phyloP scores from a whole-genome alignment of 2,113 vertebrate species.

The Stegastes partitus region DNA sequence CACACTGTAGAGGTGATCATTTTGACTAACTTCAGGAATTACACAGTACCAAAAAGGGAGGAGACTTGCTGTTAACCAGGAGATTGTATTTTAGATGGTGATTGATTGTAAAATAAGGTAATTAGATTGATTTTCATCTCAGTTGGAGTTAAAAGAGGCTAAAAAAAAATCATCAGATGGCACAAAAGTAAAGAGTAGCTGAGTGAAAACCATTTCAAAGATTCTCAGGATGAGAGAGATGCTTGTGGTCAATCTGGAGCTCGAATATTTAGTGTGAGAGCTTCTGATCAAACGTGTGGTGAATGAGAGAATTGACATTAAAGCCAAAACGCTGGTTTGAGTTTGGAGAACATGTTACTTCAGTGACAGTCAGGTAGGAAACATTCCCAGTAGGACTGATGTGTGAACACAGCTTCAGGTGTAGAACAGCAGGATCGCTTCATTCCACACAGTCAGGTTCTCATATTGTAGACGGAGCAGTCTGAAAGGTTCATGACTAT shows the following conservation, averaged over 20 bases:
- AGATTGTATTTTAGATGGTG: slow-evolving; percentile 31
- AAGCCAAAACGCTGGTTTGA: slow-evolving; percentile 54
- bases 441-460: not conserved
- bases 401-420: not conserved
- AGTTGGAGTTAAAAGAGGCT: slow-evolving; percentile 3
- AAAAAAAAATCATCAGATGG: not conserved
- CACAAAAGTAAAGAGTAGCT: not conserved
- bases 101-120: not conserved
- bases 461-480: not conserved
- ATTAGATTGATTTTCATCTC: not conserved
- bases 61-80: slow-evolving; percentile 22
- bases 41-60: slow-evolving; percentile 66
- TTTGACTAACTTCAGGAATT: slow-evolving; percentile 43
- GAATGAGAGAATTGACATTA: not conserved
- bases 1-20: not conserved
- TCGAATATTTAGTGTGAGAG: slow-evolving; percentile 6
- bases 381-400: not conserved
- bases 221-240: slow-evolving; percentile 41
- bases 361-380: not conserved
- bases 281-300: slow-evolving; percentile 3
- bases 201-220: slow-evolving; percentile 36
- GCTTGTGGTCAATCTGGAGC: not conserved
- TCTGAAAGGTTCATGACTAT: slow-evolving; percentile 27
- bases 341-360: not conserved
- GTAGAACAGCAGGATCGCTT: slow-evolving; percentile 5